These are phyloP conservation scores for Galerucella pusilla DNA, from an alignment of 2,888 invertebrate species.

Conservation along the genomic window DNA sequence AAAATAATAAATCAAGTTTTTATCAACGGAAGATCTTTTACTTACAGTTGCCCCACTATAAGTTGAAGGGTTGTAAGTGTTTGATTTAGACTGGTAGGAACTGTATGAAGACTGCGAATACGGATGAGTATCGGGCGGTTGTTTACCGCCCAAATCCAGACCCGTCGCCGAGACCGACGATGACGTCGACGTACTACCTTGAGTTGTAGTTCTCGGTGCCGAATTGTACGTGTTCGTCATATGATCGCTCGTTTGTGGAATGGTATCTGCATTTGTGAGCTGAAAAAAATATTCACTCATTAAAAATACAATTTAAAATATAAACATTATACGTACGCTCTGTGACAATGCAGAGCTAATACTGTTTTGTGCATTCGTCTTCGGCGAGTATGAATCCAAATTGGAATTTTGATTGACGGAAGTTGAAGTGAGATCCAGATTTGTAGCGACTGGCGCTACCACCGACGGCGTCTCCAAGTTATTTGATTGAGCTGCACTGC, in stretches of 20 bases:
- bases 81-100: conserved; percentile 61
- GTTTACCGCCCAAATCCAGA: conserved; percentile 39
- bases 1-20: too few relatives aligned
- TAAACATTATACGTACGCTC: conserved; percentile 55
- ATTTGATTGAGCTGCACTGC: conserved; percentile 55
- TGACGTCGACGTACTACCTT: conserved; percentile 48
- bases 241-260: conserved; percentile 63
- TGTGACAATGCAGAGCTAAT: conserved; percentile 64
- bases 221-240: conserved; percentile 61
- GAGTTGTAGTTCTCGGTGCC: conserved; percentile 61
- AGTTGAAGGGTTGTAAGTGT: conserved; percentile 57
- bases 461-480: conserved; percentile 56
- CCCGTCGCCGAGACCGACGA: conserved; percentile 56
- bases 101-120: conserved; percentile 63
- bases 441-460: conserved; percentile 45
- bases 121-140: conserved; percentile 32
- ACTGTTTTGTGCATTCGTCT: conserved; percentile 62
- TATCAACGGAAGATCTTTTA: background rate
- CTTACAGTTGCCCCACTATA: conserved; percentile 61
- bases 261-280: conserved; percentile 63
- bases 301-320: background rate
- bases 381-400: conserved; percentile 65
- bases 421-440: conserved; percentile 64
- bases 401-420: conserved; percentile 62
- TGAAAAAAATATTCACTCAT: conserved; percentile 45